Conservation (phyloP, 2,113 vertebrate species). For the Ranitomeya variabilis region DNA sequence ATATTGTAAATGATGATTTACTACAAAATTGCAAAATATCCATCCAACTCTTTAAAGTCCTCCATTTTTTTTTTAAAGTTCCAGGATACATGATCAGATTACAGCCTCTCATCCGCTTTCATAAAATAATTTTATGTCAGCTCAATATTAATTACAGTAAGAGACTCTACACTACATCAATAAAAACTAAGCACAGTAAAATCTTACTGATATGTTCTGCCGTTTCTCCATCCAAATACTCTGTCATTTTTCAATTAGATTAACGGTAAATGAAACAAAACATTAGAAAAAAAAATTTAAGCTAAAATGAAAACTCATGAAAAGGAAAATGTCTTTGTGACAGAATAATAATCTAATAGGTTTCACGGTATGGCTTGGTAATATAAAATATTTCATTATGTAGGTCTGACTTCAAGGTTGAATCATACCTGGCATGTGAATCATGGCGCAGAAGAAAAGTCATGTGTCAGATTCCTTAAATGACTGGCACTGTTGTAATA, state of each 20-base stretch:
- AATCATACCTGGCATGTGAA: conserved; percentile 28
- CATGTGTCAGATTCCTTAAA: conserved; percentile 7
- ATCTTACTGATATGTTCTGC: not conserved
- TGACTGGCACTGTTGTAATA: conserved; percentile 32
- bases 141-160: conserved; percentile 54
- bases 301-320: conserved; percentile 7
- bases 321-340: conserved; percentile 19
- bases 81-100: conserved; percentile 29
- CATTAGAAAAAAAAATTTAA: not conserved
- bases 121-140: conserved; percentile 48
- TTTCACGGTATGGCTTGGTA: not conserved
- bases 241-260: conserved; percentile 29
- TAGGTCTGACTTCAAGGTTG: conserved; percentile 17
- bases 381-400: conserved; percentile 38
- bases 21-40: not conserved
- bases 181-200: conserved; percentile 39
- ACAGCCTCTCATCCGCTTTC: conserved; percentile 31
- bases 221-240: conserved; percentile 2
- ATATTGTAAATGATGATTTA: conserved; percentile 16
- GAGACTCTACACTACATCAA: conserved; percentile 25
- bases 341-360: conserved; percentile 33
- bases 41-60: conserved; percentile 5
- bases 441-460: not conserved
- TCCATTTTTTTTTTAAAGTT: not conserved
- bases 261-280: conserved; percentile 29